Conservation (phyloP, 2,113 vertebrate genomes). For the Pagrus major region DNA sequence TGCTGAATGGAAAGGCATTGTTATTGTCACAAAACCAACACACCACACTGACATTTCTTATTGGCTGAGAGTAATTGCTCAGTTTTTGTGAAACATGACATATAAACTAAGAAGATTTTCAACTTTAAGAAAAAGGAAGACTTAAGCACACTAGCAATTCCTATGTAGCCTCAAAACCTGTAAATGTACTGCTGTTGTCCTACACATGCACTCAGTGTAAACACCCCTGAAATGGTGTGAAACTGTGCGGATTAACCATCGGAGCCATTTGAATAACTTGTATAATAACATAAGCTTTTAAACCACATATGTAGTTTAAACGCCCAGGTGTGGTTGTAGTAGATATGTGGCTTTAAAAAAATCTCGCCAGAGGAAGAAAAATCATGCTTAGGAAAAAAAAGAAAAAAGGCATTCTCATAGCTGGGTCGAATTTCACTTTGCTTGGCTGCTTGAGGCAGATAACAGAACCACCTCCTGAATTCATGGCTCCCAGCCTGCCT, state of each 20-base stretch:
- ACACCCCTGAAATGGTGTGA: not conserved
- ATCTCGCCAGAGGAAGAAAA: conserved; percentile 53
- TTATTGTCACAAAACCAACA: not conserved
- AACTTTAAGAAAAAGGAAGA: not conserved
- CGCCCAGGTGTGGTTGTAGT: conserved; percentile 3
- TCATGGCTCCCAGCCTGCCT: conserved; percentile 55
- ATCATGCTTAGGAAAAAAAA: conserved; percentile 35
- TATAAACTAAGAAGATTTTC: not conserved
- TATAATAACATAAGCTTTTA: conserved; percentile 5
- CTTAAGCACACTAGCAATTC: not conserved
- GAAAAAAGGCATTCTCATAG: conserved; percentile 42
- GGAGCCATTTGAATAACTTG: not conserved
- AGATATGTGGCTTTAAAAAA: conserved; percentile 47
- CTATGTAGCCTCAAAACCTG: not conserved
- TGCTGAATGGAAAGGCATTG: not conserved
- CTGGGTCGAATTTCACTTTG: conserved; percentile 71
- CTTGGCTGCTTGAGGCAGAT: conserved; percentile 64
- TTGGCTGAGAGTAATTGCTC: not conserved
- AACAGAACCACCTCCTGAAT: conserved; percentile 57
- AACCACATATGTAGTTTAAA: conserved; percentile 16
- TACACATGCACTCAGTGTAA: not conserved
- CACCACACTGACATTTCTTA: not conserved
- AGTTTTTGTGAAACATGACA: not conserved
- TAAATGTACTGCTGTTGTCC: not conserved
- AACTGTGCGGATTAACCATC: not conserved